A percentile compares a stretch with the other conserved stretches of the same genome.
phyloP scores from a whole-genome alignment of 1,140 invertebrate genomes.

The Heliconius hewitsoni region DNA sequence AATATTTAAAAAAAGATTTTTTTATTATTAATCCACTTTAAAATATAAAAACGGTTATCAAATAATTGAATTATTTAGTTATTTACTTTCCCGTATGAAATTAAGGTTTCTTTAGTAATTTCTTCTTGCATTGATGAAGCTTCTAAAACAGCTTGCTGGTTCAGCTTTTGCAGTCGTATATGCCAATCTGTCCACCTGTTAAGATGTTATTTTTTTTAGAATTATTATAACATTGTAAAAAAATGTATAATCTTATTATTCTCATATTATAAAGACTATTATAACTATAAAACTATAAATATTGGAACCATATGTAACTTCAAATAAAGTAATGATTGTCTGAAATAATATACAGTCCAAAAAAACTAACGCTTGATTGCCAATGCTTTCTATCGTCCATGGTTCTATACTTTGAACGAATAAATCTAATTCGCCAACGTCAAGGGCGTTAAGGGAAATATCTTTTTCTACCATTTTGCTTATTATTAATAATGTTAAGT shows the following conservation, averaged over 20 bases:
- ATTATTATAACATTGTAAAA: not conserved
- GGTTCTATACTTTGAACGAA: slow-evolving; percentile 73
- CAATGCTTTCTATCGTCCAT: slow-evolving; percentile 65
- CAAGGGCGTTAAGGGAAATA: slow-evolving; percentile 63
- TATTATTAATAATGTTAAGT: not conserved
- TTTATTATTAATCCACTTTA: not conserved
- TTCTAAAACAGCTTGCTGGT: slow-evolving; percentile 89
- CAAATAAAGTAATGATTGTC: not conserved
- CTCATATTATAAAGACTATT: not conserved
- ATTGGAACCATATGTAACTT: not conserved
- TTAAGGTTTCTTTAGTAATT: slow-evolving; percentile 86
- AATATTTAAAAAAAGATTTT: slow-evolving; percentile 1
- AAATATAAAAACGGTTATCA: not conserved
- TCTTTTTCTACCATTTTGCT: slow-evolving; percentile 67
- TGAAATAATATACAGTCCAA: not conserved
- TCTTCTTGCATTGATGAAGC: slow-evolving; percentile 86
- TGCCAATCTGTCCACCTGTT: slow-evolving; percentile 89
- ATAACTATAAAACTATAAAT: not conserved
- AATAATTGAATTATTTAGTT: not conserved
- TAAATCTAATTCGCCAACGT: slow-evolving; percentile 73
- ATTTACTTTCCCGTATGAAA: slow-evolving; percentile 84
- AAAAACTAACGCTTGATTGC: slow-evolving; percentile 67
- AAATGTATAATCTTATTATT: not conserved
- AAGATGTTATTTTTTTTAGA: not conserved
- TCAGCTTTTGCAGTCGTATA: slow-evolving; percentile 88